Conservation (phyloP, 2,113 vertebrate genomes). For the Geococcyx californianus region DNA sequence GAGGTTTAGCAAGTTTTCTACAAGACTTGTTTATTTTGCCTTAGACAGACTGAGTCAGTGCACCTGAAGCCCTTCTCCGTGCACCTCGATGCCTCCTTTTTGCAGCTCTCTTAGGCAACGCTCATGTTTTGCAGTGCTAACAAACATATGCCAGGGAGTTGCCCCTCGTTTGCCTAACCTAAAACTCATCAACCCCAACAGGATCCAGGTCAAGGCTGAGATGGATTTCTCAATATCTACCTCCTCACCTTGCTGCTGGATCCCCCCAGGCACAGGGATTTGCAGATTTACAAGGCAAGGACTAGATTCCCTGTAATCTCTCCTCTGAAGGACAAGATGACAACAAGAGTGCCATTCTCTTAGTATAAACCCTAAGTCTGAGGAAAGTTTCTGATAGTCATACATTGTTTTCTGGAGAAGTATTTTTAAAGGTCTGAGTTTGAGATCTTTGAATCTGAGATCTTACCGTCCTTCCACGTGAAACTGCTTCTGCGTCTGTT, state of each 20-base stretch:
- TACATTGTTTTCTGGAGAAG: not conserved
- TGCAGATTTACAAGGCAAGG: not conserved
- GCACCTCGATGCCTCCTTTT: fast-evolving
- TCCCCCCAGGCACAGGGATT: not conserved
- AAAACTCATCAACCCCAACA: not conserved
- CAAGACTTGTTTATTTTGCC: not conserved
- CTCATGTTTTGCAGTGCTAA: not conserved
- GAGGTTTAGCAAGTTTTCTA: not conserved
- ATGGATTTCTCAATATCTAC: not conserved
- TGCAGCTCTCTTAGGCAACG: not conserved
- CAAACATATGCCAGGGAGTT: not conserved
- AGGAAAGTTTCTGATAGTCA: not conserved
- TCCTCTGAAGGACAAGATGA: not conserved
- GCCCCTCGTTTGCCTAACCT: not conserved
- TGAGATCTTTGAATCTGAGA: not conserved
- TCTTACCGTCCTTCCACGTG: not conserved
- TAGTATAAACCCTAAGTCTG: not conserved
- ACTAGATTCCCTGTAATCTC: not conserved
- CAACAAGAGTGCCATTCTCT: not conserved
- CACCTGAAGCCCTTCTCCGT: not conserved
- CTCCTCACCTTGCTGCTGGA: not conserved
- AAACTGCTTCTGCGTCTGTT: not conserved
- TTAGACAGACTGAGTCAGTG: not conserved
- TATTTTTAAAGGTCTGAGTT: not conserved
- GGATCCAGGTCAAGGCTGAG: not conserved